Evolutionary conservation across 2,113 vertebrate species (phyloP), one percentile per base, ranked within the genome.

Genomic region (Colossoma macropomum): DNA sequence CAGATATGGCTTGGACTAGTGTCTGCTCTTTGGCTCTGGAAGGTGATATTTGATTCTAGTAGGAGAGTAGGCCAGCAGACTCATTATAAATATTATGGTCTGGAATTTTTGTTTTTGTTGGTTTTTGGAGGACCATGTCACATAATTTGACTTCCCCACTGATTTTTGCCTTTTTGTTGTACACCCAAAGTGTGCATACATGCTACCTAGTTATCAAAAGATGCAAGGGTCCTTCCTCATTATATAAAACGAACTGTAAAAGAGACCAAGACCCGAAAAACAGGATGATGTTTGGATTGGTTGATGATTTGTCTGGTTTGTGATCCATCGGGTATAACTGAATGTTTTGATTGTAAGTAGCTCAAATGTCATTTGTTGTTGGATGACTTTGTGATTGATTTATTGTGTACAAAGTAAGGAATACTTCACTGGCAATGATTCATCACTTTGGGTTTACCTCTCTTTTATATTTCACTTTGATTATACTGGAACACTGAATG

Each of bases 401-500:
- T 75, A 62, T 34, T 81, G 73, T 81, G 73, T 73, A 19, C 62
- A 41, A 75, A 78, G 52, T 38, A 30, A 48, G 38, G 75, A 77
- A 32, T 25, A 48, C 27, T 59, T 81, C 68, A 74, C 82, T 69
- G 74, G 75, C 59, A 63, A 45, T 75, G 68, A 79, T 59, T 62
- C 71, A 86, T 78, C 59, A 54, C 38, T 88, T 83, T 80, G 28
- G 80, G 86, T 89, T 85, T 79, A 85, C 83, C 79, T 93, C 81
- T 85, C 73, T 80, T 75, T 88, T 88, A 77, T 56, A 59, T 41
- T 77, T 81, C 59, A 17, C 1, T 86, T 89, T 77, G 80, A 75
- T 87, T 88, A 63, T 73, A 75, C 83, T 86, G 75, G 90, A 82
- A 77, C 85, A 90, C 88, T 84, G 50, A 77, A 71, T 63, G 81